phyloP scores from a whole-genome alignment of 2,888 invertebrate genomes.

The Ariolimax columbianus region DNA sequence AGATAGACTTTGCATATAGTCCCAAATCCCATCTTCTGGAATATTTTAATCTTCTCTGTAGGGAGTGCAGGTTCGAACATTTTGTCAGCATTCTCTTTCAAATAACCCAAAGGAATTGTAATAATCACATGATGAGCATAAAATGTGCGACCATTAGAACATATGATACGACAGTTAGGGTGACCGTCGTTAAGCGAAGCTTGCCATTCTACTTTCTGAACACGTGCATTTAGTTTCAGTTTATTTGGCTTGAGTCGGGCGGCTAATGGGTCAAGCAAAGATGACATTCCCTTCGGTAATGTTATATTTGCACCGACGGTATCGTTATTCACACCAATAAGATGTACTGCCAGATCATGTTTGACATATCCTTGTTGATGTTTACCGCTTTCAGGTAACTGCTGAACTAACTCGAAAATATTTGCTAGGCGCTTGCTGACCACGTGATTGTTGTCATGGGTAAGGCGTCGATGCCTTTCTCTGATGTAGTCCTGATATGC shows the following conservation, averaged over 20 bases:
- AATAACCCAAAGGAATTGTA: slow-evolving; percentile 33
- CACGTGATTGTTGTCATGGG: neutral
- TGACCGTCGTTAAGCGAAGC: neutral
- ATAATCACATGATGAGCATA: slow-evolving; percentile 36
- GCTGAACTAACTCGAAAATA: neutral
- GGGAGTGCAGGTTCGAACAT: slow-evolving; percentile 30
- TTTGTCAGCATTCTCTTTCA: slow-evolving; percentile 6
- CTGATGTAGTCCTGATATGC: neutral
- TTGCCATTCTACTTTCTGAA: neutral
- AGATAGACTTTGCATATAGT: slow-evolving; percentile 22
- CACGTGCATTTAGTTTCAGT: neutral
- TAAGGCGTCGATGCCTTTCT: slow-evolving; percentile 2
- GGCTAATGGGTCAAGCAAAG: neutral
- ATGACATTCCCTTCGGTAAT: neutral
- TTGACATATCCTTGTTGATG: neutral
- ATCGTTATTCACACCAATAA: neutral
- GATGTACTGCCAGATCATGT: neutral
- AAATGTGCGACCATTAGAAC: slow-evolving; percentile 14
- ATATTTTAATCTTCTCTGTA: neutral
- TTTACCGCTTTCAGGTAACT: neutral
- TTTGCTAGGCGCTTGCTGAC: neutral
- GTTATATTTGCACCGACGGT: neutral
- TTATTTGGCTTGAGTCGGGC: neutral
- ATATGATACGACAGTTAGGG: neutral
- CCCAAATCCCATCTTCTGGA: slow-evolving; percentile 28